These are phyloP conservation scores for Aphelenchoides bicaudatus DNA, from an alignment of 2,888 invertebrate genomes.

Conservation along the genomic window DNA sequence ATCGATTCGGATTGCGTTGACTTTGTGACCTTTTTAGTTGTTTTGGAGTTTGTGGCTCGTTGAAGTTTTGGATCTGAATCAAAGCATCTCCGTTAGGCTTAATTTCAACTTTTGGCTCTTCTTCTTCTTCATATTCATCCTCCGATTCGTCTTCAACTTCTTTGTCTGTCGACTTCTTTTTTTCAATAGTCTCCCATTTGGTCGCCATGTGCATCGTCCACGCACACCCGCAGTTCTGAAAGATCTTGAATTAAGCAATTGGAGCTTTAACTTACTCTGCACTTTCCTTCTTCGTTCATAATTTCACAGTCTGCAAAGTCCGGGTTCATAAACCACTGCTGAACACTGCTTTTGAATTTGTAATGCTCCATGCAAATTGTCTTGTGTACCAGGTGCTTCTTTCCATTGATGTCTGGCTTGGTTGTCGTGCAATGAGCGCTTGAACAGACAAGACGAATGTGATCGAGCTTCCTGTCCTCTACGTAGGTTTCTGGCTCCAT, in stretches of 20 bases:
- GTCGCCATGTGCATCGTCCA: constrained; percentile 5
- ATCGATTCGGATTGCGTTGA: no score
- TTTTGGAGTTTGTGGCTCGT: no score
- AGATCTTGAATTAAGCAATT: background rate
- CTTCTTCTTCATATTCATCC: background rate
- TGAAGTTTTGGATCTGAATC: no score
- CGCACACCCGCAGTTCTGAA: constrained; percentile 8
- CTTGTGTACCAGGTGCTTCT: background rate
- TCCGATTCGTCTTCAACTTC: background rate
- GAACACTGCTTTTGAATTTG: background rate
- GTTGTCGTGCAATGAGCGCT: background rate
- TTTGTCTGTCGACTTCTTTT: background rate
- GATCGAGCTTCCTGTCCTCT: background rate
- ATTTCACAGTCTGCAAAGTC: background rate
- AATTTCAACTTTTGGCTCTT: constrained; percentile 1
- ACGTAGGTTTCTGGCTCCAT: background rate
- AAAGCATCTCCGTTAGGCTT: no score
- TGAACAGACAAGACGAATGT: background rate
- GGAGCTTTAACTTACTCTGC: constrained; percentile 4
- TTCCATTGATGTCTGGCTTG: background rate
- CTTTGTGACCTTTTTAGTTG: no score
- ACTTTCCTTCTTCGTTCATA: constrained; percentile 11
- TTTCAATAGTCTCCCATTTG: background rate
- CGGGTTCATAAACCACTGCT: constrained; percentile 2
- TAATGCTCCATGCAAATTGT: constrained; percentile 6